Base-by-base conservation (phyloP, 2,888 invertebrate species). In the Standfussiana lucernea region DNA sequence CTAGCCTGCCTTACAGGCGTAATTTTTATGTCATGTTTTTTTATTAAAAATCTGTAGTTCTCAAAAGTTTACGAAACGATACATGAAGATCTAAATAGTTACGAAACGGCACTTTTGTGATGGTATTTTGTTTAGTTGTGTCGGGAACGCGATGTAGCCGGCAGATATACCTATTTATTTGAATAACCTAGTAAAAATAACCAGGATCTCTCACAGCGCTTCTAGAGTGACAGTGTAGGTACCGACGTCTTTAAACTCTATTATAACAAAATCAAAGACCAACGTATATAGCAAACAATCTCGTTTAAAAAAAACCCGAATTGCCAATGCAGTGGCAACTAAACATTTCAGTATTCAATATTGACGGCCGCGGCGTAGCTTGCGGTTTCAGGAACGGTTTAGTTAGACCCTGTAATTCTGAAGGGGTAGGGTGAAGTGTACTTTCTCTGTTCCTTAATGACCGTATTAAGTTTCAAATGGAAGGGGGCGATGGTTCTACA, bases 381-480 rank as follows among this genome's bases (percentile, higher is more conserved):
- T 53, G 79, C 24, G 73, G 79, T 79, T 61, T 70, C 65, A 59
- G 45, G 24, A 66, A 70, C 42, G 75, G 40, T 61, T n/a, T 53
- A 42, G 59, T 72, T 78, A 73, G 42, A 65, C 72, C 42, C 73
- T 66, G 73, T 73, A 73, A 61, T 66, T 73, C 73, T 32, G 35
- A 73, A 73, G 21, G 66, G 73, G 35, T 78, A 42, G 65, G 50
- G 79, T 72, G 42, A 50, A 61, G 50, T 73, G 21, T 79, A 73
- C 73, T 73, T 66, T 78, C n/a, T 42, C 56, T 50, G 56, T 28
- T 50, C 56, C 78, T 79, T 50, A 79, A 72, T 66, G 65, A 66
- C 78, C 59, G 78, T 78, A 79, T 78, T 66, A 78, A 72, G 78
- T 78, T 72, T 72, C 72, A 78, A 59, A 50, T 42, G 28, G 18